Evolutionary conservation across 2,113 vertebrate species (phyloP).

Genomic region (Siphamia tubifer): DNA sequence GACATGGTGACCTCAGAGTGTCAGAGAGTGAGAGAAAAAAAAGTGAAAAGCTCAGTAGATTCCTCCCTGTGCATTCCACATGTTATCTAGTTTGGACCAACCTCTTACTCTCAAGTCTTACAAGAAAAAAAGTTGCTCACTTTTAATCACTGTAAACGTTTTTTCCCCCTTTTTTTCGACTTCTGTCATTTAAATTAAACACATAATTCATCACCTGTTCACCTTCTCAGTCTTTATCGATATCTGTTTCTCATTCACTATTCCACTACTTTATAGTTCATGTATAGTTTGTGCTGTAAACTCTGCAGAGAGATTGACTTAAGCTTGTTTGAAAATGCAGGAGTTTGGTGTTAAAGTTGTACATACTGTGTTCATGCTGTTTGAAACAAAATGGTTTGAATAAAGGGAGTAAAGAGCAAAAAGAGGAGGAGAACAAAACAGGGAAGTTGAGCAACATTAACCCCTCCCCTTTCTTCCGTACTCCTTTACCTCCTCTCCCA

Average conservation of each 20-base stretch:
- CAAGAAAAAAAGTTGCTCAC: background rate
- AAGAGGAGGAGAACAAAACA: constrained; percentile 30
- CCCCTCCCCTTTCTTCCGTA: constrained; percentile 16
- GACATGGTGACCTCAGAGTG: constrained; percentile 19
- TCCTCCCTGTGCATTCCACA: constrained; percentile 44
- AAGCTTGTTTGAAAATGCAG: too few relatives aligned
- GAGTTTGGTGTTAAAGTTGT: background rate
- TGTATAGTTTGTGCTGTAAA: constrained; percentile 48
- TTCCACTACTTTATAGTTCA: constrained; percentile 8
- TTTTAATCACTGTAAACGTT: background rate
- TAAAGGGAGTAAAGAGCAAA: background rate
- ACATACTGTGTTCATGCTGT: background rate
- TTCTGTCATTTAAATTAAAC: constrained; percentile 23
- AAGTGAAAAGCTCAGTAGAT: background rate
- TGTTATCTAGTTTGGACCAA: constrained; percentile 26
- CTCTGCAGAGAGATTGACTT: background rate
- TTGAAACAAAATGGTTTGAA: background rate
- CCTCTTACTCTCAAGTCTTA: background rate
- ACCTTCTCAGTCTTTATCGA: constrained; percentile 40
- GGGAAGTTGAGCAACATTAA: constrained; percentile 38
- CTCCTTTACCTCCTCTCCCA: background rate
- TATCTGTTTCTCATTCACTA: constrained; percentile 18
- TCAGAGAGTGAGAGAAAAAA: background rate
- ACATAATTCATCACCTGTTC: constrained; percentile 31
- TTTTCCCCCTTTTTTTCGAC: background rate